Conservation (phyloP, 2,113 vertebrate species). For the Pluvialis apricaria region DNA sequence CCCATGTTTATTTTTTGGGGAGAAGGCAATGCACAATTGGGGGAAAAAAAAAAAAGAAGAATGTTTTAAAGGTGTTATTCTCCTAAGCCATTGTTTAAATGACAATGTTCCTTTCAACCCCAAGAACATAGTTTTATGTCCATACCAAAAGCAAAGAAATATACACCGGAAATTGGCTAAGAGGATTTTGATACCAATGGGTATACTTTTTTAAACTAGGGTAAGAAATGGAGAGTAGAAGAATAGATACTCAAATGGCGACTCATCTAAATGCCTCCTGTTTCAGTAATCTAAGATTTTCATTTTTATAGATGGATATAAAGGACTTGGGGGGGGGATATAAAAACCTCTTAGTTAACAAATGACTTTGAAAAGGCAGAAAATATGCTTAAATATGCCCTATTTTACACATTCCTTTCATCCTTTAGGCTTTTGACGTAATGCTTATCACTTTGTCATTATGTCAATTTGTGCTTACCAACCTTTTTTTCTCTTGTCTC, state of each 20-base stretch:
- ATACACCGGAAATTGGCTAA: not conserved
- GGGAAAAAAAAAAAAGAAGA: not conserved
- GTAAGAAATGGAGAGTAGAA: not conserved
- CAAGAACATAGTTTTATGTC: not conserved
- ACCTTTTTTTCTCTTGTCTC: not conserved
- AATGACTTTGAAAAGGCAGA: constrained; percentile 15
- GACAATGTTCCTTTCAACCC: not conserved
- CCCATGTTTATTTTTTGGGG: not conserved
- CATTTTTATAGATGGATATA: not conserved
- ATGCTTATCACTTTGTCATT: constrained; percentile 43
- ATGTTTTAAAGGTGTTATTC: not conserved
- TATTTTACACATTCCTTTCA: constrained; percentile 35
- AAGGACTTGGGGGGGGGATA: not conserved
- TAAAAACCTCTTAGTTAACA: not conserved
- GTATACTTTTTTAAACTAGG: not conserved
- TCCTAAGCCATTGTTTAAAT: not conserved
- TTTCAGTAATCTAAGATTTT: constrained; percentile 7
- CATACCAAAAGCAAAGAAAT: not conserved
- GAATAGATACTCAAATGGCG: not conserved
- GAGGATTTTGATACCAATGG: not conserved
- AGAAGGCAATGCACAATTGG: not conserved
- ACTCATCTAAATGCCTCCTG: not conserved
- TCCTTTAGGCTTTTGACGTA: not conserved
- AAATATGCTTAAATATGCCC: constrained; percentile 50
- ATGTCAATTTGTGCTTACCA: constrained; percentile 33